These are phyloP conservation scores for Eutolmus rufibarbis DNA, from an alignment of 2,888 invertebrate species.

Conservation along the genomic window DNA sequence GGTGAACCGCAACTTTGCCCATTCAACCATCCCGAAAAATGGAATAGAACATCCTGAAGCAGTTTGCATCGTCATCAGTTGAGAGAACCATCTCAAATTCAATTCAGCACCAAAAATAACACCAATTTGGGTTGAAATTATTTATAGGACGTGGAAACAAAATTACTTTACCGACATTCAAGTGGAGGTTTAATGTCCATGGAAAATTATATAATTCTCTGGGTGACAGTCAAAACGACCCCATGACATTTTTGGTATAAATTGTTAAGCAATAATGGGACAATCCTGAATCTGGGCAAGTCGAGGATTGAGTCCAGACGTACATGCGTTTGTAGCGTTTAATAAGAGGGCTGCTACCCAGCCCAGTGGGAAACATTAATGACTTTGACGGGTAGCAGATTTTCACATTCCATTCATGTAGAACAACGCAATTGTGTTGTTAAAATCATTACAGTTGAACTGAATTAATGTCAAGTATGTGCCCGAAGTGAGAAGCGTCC, in stretches of 20 bases:
- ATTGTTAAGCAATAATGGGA: not conserved
- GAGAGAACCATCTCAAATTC: not conserved
- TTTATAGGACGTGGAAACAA: not conserved
- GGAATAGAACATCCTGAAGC: not conserved
- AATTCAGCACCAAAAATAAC: not conserved
- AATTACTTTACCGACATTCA: not conserved
- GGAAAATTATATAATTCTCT: not conserved
- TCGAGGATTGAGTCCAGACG: not conserved
- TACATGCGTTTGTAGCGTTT: not conserved
- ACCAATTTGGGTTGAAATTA: not conserved
- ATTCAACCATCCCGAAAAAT: not conserved
- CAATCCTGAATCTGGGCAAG: not conserved
- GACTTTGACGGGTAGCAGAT: not conserved
- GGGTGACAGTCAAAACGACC: not conserved
- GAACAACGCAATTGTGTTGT: not conserved
- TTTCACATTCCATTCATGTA: not conserved
- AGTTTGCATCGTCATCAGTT: not conserved
- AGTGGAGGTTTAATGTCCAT: not conserved
- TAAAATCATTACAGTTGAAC: not conserved
- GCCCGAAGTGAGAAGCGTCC: not conserved
- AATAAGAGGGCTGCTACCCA: not conserved
- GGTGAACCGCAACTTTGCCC: not conserved
- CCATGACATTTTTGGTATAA: conserved; percentile 2
- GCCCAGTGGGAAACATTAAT: not conserved
- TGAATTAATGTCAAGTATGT: conserved; percentile 16